Evolutionary conservation across 2,888 invertebrate species (phyloP).

Genomic region (Drosophila pullipes): DNA sequence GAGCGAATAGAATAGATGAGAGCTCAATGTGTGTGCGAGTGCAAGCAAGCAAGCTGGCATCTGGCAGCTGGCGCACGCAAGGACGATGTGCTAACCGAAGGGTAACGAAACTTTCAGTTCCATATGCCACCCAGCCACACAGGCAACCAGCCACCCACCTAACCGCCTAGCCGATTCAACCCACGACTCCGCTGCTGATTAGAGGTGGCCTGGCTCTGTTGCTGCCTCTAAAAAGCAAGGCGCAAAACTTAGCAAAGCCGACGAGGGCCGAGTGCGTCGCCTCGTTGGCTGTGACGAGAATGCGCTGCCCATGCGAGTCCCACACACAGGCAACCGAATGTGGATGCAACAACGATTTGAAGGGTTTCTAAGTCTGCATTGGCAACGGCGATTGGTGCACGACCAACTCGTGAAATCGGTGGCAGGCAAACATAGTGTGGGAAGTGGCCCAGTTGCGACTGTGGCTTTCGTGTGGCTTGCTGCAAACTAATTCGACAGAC

Average conservation of each 20-base stretch:
- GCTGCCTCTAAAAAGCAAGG: slow-evolving; percentile 42
- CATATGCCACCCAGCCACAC: slow-evolving; percentile 6
- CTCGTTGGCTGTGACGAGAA: slow-evolving; percentile 40
- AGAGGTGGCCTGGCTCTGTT: slow-evolving; percentile 28
- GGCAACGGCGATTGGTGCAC: slow-evolving; percentile 69
- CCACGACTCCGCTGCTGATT: slow-evolving; percentile 30
- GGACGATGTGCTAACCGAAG: slow-evolving; percentile 77
- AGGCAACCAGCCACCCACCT: not conserved
- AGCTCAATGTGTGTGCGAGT: slow-evolving; percentile 23
- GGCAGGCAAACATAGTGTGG: not conserved
- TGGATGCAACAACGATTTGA: slow-evolving; percentile 76
- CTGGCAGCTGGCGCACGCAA: slow-evolving; percentile 19
- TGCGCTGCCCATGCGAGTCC: slow-evolving; percentile 39
- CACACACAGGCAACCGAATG: slow-evolving; percentile 51
- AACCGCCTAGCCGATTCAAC: not conserved
- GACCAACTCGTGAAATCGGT: slow-evolving; percentile 30
- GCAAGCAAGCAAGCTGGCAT: slow-evolving; percentile 26
- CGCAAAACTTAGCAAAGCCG: slow-evolving; percentile 53
- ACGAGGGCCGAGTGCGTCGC: slow-evolving; percentile 43
- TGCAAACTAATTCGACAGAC: slow-evolving; percentile 55
- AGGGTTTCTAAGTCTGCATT: slow-evolving; percentile 69
- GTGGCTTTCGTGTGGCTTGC: slow-evolving; percentile 35
- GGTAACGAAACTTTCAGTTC: slow-evolving; percentile 53
- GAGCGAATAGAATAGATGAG: slow-evolving; percentile 48
- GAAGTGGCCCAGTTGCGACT: not conserved